phyloP scores from a whole-genome alignment of 2,888 invertebrate species.

The Caenorhabditis virilis region DNA sequence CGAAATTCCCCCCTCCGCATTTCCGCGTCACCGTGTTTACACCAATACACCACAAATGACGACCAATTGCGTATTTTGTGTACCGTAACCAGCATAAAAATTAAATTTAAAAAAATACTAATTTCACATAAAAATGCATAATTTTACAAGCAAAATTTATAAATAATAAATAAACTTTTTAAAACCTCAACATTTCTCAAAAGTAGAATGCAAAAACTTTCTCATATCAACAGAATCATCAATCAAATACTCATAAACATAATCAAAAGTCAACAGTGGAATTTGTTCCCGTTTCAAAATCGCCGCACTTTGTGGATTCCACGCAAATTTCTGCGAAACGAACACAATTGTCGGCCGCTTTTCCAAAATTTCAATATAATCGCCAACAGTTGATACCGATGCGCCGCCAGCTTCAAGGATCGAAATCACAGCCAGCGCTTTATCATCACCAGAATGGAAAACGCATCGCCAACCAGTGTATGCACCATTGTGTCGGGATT shows the following conservation, averaged over 20 bases:
- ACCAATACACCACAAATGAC: too few relatives aligned
- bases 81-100: too few relatives aligned
- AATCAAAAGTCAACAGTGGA: constrained; percentile 15
- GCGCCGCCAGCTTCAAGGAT: constrained; percentile 32
- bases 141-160: too few relatives aligned
- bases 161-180: background rate
- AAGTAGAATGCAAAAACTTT: constrained; percentile 6
- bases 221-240: constrained; percentile 3
- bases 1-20: background rate
- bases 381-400: constrained; percentile 6
- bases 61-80: too few relatives aligned
- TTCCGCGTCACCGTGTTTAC: background rate
- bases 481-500: constrained; percentile 28
- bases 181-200: background rate
- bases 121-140: too few relatives aligned
- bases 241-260: constrained; percentile 24
- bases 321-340: constrained; percentile 18
- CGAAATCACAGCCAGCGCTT: background rate
- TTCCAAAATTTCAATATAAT: constrained; percentile 15
- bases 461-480: constrained; percentile 28
- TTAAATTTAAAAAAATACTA: too few relatives aligned
- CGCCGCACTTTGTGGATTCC: constrained; percentile 30
- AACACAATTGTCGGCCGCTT: constrained; percentile 11
- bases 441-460: constrained; percentile 12
- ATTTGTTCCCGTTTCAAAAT: constrained; percentile 12